Percentiles rank a stretch among this genome's conserved stretches.
phyloP scores from a whole-genome alignment of 2,888 invertebrate genomes.

The Drosophila falleni region DNA sequence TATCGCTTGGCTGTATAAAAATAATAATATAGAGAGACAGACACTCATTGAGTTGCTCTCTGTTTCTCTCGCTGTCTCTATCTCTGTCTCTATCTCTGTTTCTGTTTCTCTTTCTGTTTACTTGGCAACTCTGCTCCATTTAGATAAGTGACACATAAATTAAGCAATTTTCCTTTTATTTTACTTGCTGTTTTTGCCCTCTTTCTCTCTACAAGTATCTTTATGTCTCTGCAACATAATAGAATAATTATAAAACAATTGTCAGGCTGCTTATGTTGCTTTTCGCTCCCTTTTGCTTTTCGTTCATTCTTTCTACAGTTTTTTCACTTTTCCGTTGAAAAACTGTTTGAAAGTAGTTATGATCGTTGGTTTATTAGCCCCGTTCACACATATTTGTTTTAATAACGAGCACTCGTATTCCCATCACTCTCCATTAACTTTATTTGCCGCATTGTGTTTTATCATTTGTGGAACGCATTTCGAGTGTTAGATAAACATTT shows the following conservation, averaged over 20 bases:
- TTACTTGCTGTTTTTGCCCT: constrained; percentile 29
- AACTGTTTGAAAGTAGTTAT: constrained; percentile 34
- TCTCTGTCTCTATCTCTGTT: neutral
- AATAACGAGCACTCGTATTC: constrained; percentile 12
- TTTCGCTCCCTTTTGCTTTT: constrained; percentile 5
- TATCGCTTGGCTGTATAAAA: constrained; percentile 72
- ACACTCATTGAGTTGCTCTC: constrained; percentile 63
- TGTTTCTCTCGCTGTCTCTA: neutral
- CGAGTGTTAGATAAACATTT: constrained; percentile 78
- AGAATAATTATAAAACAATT: constrained; percentile 78
- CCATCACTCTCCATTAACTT: constrained; percentile 54
- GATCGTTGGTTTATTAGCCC: constrained; percentile 47
- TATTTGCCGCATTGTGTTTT: constrained; percentile 68
- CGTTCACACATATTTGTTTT: constrained; percentile 32
- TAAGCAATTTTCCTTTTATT: constrained; percentile 78
- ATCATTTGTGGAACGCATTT: constrained; percentile 55
- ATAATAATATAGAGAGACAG: constrained; percentile 67
- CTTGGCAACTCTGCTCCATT: constrained; percentile 72
- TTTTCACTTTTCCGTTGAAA: constrained; percentile 8
- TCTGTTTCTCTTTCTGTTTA: constrained; percentile 15
- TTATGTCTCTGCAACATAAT: constrained; percentile 38
- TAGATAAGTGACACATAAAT: constrained; percentile 81
- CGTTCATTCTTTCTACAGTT: constrained; percentile 4
- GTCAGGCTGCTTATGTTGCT: constrained; percentile 51
- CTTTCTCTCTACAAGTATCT: constrained; percentile 1